Evolutionary conservation across 1,140 invertebrate species (phyloP).

Genomic region (Sitobion miscanthi): DNA sequence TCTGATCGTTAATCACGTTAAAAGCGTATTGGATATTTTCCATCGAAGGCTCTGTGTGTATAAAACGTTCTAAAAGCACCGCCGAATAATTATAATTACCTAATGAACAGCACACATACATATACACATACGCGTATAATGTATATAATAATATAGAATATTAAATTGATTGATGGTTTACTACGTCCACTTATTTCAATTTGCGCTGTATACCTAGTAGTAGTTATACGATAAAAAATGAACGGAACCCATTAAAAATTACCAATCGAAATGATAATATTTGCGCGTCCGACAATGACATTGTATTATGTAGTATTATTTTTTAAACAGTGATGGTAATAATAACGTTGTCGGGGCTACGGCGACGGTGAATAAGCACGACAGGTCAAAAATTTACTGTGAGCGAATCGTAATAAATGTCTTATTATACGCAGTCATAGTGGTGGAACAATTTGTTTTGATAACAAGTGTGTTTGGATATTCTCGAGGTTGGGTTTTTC

Average conservation of each 20-base stretch:
- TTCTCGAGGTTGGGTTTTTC: neutral
- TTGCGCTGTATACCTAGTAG: neutral
- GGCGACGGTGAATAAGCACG: neutral
- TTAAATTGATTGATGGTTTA: conserved; percentile 39
- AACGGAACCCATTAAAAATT: neutral
- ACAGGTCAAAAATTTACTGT: neutral
- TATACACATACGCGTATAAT: neutral
- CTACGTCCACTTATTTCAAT: conserved; percentile 17
- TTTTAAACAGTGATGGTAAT: neutral
- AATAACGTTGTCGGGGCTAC: neutral
- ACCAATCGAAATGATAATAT: neutral
- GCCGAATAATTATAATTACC: conserved; percentile 46
- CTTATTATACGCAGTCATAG: neutral
- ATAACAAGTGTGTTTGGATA: conserved; percentile 43
- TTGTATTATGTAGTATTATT: neutral
- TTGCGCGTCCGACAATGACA: neutral
- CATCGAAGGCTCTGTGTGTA: neutral
- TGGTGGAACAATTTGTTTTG: conserved; percentile 47
- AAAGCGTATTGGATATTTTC: conserved; percentile 38
- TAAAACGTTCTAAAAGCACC: conserved; percentile 35
- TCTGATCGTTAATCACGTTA: conserved; percentile 48
- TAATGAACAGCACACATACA: neutral
- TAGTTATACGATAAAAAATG: neutral
- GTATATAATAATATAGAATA: neutral
- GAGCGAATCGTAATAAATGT: neutral